Percentiles rank a stretch among this genome's conserved stretches.
Evolutionary conservation across 2,888 invertebrate genomes (phyloP).

Genomic region (Eupithecia pulchellata): DNA sequence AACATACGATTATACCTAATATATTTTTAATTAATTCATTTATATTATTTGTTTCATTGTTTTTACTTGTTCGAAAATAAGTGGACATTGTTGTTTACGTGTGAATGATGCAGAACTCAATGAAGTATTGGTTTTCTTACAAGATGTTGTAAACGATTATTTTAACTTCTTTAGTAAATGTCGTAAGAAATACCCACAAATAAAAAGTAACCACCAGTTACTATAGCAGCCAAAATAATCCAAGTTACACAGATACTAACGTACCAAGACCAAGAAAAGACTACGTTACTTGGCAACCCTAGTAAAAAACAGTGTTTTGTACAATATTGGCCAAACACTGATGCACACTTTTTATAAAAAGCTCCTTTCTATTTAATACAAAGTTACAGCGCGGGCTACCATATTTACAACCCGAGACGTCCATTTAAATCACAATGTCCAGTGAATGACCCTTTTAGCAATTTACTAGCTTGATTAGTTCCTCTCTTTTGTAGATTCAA

Average conservation of each 20-base stretch:
- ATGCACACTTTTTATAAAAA: conserved; percentile 53
- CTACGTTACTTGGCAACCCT: conserved; percentile 55
- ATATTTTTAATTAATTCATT: too few species aligned
- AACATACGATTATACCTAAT: too few species aligned
- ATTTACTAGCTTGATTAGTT: conserved; percentile 66
- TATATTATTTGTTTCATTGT: too few species aligned
- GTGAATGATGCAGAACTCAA: too few species aligned
- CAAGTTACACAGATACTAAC: not conserved
- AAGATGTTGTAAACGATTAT: too few species aligned
- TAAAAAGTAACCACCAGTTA: too few species aligned
- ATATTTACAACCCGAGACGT: conserved; percentile 24
- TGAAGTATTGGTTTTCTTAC: too few species aligned
- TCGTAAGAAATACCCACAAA: too few species aligned
- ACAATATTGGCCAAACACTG: conserved; percentile 62
- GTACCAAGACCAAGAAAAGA: not conserved
- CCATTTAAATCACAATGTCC: conserved; percentile 12
- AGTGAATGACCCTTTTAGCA: conserved; percentile 47
- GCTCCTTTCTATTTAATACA: conserved; percentile 59
- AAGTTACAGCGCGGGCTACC: conserved; percentile 64
- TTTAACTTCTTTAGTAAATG: too few species aligned
- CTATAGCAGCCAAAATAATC: too few species aligned
- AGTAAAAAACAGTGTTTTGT: conserved; percentile 14
- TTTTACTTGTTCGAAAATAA: too few species aligned
- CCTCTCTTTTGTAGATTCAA: conserved; percentile 53
- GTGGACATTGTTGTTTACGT: too few species aligned